Evolutionary conservation across 2,113 vertebrate genomes (phyloP).

Genomic region (Siniperca chuatsi): DNA sequence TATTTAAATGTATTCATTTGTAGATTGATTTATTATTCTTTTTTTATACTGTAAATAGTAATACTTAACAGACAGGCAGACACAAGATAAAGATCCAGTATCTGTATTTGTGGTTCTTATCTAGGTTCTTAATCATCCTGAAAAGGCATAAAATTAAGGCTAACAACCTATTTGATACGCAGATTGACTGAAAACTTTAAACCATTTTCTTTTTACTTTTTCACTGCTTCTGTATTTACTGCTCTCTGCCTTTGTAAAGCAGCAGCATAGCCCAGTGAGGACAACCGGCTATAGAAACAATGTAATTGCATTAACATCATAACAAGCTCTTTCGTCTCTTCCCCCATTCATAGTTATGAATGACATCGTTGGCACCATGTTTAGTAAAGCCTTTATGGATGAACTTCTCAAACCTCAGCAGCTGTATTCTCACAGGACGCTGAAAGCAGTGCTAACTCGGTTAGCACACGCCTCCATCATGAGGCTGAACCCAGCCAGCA

Average conservation of each 20-base stretch:
- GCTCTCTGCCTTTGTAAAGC: neutral
- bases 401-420: conserved; percentile 94
- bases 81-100: neutral
- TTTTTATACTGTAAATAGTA: neutral
- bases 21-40: neutral
- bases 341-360: conserved; percentile 87
- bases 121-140: neutral
- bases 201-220: neutral
- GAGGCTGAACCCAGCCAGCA: conserved; percentile 93
- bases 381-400: conserved; percentile 92
- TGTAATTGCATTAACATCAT: neutral
- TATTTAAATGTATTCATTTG: neutral
- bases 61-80: too few relatives aligned
- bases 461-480: conserved; percentile 95
- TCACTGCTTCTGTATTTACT: neutral
- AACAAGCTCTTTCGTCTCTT: neutral
- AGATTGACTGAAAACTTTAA: neutral
- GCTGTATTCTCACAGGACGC: conserved; percentile 91
- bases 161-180: neutral
- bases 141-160: neutral
- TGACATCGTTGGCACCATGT: conserved; percentile 93
- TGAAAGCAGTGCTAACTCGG: conserved; percentile 91
- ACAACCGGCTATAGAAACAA: neutral
- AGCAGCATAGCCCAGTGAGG: neutral
- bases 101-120: neutral